Evolutionary conservation across 2,888 invertebrate species (phyloP), one percentile per base, ranked within the genome.

Genomic region (Smittia sp.): DNA sequence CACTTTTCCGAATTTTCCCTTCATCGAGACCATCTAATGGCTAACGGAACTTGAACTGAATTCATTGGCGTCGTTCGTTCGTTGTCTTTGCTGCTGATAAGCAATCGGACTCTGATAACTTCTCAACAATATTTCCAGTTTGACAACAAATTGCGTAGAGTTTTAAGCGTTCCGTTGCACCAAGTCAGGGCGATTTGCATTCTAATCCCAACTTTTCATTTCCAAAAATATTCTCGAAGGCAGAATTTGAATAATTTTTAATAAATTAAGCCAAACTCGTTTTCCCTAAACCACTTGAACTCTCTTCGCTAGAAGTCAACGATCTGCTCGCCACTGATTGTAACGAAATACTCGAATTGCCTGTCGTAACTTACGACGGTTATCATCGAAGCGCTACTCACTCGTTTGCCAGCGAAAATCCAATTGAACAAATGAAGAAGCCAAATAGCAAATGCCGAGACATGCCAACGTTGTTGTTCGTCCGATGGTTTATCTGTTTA

Each of bases 391-490:
- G 4, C n/a, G 2, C 18, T 54, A 70, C 69, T 70, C 27, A 70
- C 69, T 70, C 69, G 52, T 70, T 25, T 70, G 69, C 69, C 54
- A 54, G 25, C 13, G 69, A 70, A 52, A 72, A 72, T 72, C 72
- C 72, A 27, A 72, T 62, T 62, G 62, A 27, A 27, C 32, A 2
- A 7, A 72, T 20, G 24, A 18, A 4, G 72, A 72, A 72, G 72
- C 72, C 72, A 62, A 62, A 72, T 4, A 69, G 62, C 18, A 72
- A 1, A 20, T 54, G 39, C 20, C 72, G 62, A 54, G 54, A 69
- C 69, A 69, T 69, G 54, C 7, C 9, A 2, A 3, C n/a, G 32
- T 39, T 66, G 39, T 66, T 66, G 15, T 66, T 39, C 24, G 11
- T 7, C 20, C 9, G 13, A 25, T 25, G 11, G 9, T 39, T 58